These are phyloP conservation scores for Hofmannophila pseudospretella DNA, from an alignment of 2,888 invertebrate species.

Conservation along the genomic window DNA sequence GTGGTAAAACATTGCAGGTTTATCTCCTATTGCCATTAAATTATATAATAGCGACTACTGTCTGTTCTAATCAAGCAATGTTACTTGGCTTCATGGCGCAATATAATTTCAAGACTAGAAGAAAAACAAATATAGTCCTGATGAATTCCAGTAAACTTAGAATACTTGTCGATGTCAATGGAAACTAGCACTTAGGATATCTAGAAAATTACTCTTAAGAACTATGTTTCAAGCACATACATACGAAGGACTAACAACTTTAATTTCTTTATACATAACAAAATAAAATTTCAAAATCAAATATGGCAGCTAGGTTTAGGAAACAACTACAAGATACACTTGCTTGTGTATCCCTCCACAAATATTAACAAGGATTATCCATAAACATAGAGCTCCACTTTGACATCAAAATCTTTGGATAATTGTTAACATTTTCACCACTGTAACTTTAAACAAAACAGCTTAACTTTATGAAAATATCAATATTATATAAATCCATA, in stretches of 20 bases:
- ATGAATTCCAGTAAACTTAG: conserved; percentile 14
- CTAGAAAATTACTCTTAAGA: conserved; percentile 18
- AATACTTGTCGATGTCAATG: conserved; percentile 22
- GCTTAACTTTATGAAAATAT: background rate
- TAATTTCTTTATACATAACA: conserved; percentile 30
- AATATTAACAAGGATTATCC: background rate
- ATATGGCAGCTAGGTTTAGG: conserved; percentile 58
- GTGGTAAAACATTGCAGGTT: too few relatives aligned
- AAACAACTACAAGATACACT: conserved; percentile 28
- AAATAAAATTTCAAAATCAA: conserved; percentile 38
- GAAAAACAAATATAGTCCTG: conserved; percentile 20
- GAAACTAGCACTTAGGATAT: conserved; percentile 20
- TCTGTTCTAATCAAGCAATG: conserved; percentile 12
- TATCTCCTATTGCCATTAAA: too few relatives aligned
- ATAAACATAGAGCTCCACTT: conserved; percentile 2
- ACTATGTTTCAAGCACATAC: conserved; percentile 36
- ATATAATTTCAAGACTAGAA: conserved; percentile 33
- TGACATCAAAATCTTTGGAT: conserved; percentile 12
- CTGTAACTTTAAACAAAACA: background rate
- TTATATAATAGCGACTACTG: conserved; percentile 9
- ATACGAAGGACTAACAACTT: conserved; percentile 31
- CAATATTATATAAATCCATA: background rate
- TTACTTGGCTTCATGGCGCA: conserved; percentile 15
- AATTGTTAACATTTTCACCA: background rate
- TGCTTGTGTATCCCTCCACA: too few relatives aligned